A percentile compares a stretch with the other conserved stretches of the same genome.
Conservation (phyloP, 1,140 invertebrate genomes). For the Homarus americanus region DNA sequence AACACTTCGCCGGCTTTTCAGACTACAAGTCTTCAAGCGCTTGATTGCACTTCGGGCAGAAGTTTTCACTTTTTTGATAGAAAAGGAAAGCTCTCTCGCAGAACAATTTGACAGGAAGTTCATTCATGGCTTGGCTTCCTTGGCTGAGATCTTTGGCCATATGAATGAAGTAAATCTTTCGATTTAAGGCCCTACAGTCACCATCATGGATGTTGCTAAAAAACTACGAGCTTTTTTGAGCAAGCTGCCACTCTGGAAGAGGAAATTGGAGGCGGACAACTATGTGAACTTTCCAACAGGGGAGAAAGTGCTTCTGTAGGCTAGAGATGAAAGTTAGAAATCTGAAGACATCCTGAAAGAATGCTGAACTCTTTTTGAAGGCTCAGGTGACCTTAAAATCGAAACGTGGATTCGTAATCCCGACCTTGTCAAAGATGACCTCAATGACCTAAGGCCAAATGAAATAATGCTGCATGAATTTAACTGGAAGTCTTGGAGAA, state of each 20-base stretch:
- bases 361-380: no score
- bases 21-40: constrained; percentile 5
- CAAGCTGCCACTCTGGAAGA: constrained; percentile 11
- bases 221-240: neutral
- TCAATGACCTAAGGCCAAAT: no score
- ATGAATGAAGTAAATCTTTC: constrained; percentile 21
- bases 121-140: constrained; percentile 13
- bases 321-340: neutral
- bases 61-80: constrained; percentile 22
- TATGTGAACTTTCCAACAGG: neutral
- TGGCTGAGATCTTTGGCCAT: constrained; percentile 6
- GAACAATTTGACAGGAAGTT: neutral
- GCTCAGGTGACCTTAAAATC: no score
- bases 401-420: no score
- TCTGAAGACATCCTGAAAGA: neutral
- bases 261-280: neutral
- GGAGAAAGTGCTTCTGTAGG: constrained; percentile 11
- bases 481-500: no score
- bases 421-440: no score
- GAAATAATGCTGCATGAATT: no score
- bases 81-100: constrained; percentile 6
- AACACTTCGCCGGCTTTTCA: neutral
- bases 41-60: constrained; percentile 28
- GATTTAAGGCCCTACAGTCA: constrained; percentile 18
- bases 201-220: constrained; percentile 15